Base-by-base conservation (phyloP, 2,888 invertebrate genomes). In the Ethmia dodecea region DNA sequence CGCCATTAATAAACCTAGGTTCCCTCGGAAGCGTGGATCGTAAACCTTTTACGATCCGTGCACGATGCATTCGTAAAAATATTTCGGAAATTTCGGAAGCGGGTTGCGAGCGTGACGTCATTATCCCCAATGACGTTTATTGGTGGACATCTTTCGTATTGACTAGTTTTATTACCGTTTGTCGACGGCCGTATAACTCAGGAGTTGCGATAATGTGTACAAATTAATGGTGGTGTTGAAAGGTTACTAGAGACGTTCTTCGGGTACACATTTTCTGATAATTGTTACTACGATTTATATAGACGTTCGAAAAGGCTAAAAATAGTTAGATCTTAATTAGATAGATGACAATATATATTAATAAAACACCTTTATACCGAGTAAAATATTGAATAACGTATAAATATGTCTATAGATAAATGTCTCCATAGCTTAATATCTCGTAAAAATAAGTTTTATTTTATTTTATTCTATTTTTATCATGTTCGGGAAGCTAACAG, bases 31-130 rank as follows among this genome's bases (percentile, higher is more conserved):
- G 43, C 47, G 43, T 29, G 14, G 54, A 46, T 69, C 70, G 72
- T 84, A 83, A 83, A 84, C 67, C 56, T 67, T 81, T 84, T 83
- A 84, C 78, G 77, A 79, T 33, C 56, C 45, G 43, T 57, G 66
- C 71, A 59, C 57, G 50, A 66, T 61, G 77, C 76, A 78, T 78
- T 70, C 80, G 75, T 77, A 83, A 79, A 75, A 80, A 75, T 73
- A 31, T 28, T 38, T 38, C 32, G 18, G 31, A 28, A 37, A 27
- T 28, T 33, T 37, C 37, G 35, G 37, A 35, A 40, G 34, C 28
- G 11, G 25, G 22, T 26, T 20, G 22, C 16, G 32, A 45, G 54
- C 61, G 70, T 70, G 71, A 71, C 66, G 69, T 73, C 68, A 72
- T 70, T 71, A 66, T 62, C 38, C 44, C 37, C 42, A 49, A 43